phyloP scores from a whole-genome alignment of 2,113 vertebrate genomes.

The Lynx canadensis region DNA sequence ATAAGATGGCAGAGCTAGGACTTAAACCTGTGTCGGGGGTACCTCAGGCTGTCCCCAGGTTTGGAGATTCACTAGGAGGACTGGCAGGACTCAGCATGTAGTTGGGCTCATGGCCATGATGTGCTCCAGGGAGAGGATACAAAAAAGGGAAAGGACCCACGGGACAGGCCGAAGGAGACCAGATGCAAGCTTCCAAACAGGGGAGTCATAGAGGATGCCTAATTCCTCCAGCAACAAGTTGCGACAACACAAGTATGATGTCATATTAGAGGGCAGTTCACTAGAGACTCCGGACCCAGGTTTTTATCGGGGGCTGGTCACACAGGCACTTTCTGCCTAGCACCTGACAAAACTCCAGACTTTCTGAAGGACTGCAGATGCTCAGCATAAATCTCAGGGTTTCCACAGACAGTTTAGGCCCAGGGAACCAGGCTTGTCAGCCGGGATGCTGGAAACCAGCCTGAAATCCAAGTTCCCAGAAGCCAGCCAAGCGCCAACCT shows the following conservation, averaged over 20 bases:
- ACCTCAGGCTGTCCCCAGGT: no score
- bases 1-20: not conserved
- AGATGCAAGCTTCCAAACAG: not conserved
- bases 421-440: not conserved
- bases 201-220: not conserved
- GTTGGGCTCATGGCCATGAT: not conserved
- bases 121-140: not conserved
- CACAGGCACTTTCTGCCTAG: not conserved
- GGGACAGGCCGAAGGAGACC: not conserved
- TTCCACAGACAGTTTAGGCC: not conserved
- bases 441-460: not conserved
- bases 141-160: not conserved
- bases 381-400: not conserved
- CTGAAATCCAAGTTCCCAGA: not conserved
- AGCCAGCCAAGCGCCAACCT: not conserved
- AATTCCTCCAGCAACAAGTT: not conserved
- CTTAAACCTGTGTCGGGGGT: not conserved
- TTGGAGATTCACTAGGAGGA: not conserved
- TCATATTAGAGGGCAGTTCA: not conserved
- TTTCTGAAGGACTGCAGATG: not conserved
- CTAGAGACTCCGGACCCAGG: not conserved
- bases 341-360: not conserved
- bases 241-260: not conserved
- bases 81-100: not conserved
- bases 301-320: not conserved